Evolutionary conservation across 1,140 invertebrate species (phyloP), one percentile per base, ranked within the genome.

Genomic region (Zaprionus davidi): DNA sequence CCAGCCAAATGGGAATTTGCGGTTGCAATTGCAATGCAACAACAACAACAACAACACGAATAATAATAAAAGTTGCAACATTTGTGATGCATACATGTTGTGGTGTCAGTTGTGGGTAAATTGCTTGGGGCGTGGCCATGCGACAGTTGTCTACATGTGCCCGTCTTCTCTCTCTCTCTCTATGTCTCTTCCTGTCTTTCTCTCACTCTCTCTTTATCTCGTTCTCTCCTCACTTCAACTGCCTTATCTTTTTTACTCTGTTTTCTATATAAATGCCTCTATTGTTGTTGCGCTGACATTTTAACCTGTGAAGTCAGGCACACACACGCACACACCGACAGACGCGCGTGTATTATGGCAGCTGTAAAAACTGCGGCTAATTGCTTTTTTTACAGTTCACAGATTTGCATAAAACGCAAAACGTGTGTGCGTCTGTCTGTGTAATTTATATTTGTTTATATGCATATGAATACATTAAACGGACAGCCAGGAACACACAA

Each of bases 371-470:
- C 63, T 74, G 82, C 81, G 82, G 82, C 81, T 84, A 84, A 84
- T 84, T 84, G 81, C 82, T 83, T 81, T 82, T 62, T 68, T 66
- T 69, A 67, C 74, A 85, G 82, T 76, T 85, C 63, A 46, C 44
- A 73, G 78, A 85, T 84, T 84, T 85, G 70, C 82, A 84, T 85
- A 84, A 84, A 82, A 74, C 60, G 73, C 73, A 60, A 74, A 63
- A 63, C 41, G 72, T 69, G 69, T 68, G 68, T 62, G 75, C 58
- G 36, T 55, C 65, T 79, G 69, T 63, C 65, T 79, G 69, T 87
- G 73, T 87, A 87, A 86, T 86, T 86, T 86, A 87, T 86, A 85
- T 87, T 87, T 86, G 83, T 79, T 86, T 87, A 80, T 87, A 82
- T 71, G 83, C 83, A 86, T 82, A 86, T 86, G 82, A 79, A 79